A percentile compares a stretch with the other conserved stretches of the same genome.
phyloP scores from a whole-genome alignment of 2,797 vertebrate species.

The Pseudocheirus occidentalis region DNA sequence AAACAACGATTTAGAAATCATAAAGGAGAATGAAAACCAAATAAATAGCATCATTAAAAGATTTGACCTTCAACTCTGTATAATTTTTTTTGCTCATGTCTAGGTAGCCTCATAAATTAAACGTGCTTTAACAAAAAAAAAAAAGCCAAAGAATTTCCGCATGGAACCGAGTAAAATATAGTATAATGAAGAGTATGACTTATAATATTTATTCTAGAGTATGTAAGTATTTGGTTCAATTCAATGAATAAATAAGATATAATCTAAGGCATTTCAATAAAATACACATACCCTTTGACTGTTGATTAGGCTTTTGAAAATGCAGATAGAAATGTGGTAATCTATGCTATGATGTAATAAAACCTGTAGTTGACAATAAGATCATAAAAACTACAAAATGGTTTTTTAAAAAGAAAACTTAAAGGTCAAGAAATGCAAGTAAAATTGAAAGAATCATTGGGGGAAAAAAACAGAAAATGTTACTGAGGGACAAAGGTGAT shows the following conservation, averaged over 20 bases:
- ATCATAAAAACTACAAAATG: constrained; percentile 10
- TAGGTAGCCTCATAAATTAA: constrained; percentile 31
- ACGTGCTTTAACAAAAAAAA: background rate
- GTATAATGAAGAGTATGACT: background rate
- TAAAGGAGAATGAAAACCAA: constrained; percentile 58
- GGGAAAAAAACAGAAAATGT: background rate
- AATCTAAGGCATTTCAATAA: background rate
- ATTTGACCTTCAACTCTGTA: constrained; percentile 23
- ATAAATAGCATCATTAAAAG: constrained; percentile 37
- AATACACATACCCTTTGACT: background rate
- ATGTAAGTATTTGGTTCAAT: background rate
- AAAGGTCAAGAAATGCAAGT: background rate
- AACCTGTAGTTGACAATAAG: background rate
- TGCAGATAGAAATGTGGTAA: background rate
- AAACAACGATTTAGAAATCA: constrained; percentile 57
- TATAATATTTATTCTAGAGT: background rate
- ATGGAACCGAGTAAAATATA: background rate
- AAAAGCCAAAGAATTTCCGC: constrained; percentile 22
- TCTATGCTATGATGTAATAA: background rate
- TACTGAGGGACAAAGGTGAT: constrained; percentile 1
- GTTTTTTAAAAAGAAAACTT: background rate
- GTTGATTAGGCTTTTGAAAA: background rate
- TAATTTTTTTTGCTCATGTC: constrained; percentile 46
- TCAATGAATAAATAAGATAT: constrained; percentile 30
- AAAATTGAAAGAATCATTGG: background rate